Evolutionary conservation across 2,113 vertebrate species (phyloP).

Genomic region (Calidris pugnax): DNA sequence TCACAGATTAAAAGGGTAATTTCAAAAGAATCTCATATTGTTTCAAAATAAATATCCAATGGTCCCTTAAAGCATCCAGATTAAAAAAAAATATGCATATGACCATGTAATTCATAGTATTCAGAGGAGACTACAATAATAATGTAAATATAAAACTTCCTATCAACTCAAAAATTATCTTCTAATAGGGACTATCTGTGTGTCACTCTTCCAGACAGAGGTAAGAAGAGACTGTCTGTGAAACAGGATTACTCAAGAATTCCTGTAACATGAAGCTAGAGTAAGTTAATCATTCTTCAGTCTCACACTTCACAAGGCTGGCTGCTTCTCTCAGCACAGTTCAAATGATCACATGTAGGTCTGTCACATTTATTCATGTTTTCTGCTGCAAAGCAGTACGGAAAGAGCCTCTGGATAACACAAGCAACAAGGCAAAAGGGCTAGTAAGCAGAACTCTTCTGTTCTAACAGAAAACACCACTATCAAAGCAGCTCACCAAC

Average conservation of each 20-base stretch:
- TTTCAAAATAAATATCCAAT: background rate
- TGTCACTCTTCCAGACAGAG: background rate
- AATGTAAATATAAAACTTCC: background rate
- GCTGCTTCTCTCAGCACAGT: background rate
- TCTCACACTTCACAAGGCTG: background rate
- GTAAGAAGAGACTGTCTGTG: background rate
- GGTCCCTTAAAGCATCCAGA: background rate
- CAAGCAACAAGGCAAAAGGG: background rate
- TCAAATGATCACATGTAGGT: background rate
- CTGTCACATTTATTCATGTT: background rate
- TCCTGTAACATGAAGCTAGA: background rate
- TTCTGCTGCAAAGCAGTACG: background rate
- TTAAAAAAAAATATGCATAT: background rate
- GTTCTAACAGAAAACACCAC: background rate
- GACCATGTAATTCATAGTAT: background rate
- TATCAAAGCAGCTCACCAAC: background rate
- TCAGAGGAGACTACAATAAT: background rate
- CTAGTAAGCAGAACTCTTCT: background rate
- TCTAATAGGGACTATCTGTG: background rate
- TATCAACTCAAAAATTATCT: background rate
- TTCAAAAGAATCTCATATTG: background rate
- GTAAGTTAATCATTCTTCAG: background rate
- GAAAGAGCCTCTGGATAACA: background rate
- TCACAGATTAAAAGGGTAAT: background rate
- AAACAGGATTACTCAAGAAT: background rate